Evolutionary conservation across 2,797 vertebrate genomes (phyloP), one percentile per base, ranked within the genome.

Genomic region (Sarcoramphus papa): DNA sequence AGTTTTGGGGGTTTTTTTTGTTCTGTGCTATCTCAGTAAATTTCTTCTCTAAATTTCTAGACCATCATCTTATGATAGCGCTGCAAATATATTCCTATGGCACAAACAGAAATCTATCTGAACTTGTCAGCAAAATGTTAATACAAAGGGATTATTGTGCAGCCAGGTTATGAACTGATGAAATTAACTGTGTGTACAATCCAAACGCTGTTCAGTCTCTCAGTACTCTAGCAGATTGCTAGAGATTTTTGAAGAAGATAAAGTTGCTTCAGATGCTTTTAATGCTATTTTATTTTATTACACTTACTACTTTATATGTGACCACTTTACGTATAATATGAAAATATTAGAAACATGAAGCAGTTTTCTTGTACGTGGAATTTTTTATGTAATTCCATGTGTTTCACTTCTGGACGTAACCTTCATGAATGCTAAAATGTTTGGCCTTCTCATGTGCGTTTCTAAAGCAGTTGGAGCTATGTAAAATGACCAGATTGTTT

Each of bases 91-190:
- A 37, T 92, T 85, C 2, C 4, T 41, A 5, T 57, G 86, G 85
- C 65, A 21, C 62, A 94, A 79, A 70, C 63, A 95, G 93, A 75
- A 95, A 82, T 90, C 68, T 85, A 14, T 81, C 88, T 91, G 90
- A 96, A 78, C 51, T 23, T 68, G 74, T 73, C 79, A 70, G 45
- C 72, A 75, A 53, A 59, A 57, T 53, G 76, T 70, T 87, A 35
- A 68, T 91, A 35, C 62, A 65, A 14, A 85, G 64, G 80, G 81
- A 48, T 76, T 85, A 47, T 93, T 96, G 84, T 87, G 70, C 79
- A 73, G 75, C 81, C 12, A 2, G 82, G 72, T 72, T 92, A 62
- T 1, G 10, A 72, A 43, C 33, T 22, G 40, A 37, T 78, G 40
- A 37, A 74, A 54, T 63, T 48, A 78, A 77, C 90, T 69, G 27